Conservation (phyloP, 1,140 invertebrate genomes). For the Venturia canescens region DNA sequence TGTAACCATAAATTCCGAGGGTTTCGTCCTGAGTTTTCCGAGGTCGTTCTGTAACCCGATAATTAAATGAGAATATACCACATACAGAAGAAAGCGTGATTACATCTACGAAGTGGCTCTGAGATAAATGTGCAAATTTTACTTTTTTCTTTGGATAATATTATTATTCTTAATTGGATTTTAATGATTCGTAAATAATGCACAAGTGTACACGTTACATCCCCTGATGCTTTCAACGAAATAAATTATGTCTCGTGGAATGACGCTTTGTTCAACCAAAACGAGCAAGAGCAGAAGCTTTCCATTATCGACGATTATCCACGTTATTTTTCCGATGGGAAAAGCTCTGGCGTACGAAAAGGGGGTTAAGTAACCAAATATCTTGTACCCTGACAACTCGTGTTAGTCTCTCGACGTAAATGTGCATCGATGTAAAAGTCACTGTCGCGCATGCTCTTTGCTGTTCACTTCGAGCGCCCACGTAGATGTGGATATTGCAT, state of each 20-base stretch:
- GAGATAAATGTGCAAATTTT: background rate
- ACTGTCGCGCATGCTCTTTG: slow-evolving; percentile 20
- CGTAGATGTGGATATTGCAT: background rate
- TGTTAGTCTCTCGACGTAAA: too few relatives aligned
- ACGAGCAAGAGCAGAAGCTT: background rate
- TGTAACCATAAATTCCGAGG: background rate
- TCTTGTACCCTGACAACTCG: too few relatives aligned
- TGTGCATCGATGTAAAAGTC: slow-evolving; percentile 14
- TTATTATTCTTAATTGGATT: background rate
- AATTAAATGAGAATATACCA: background rate
- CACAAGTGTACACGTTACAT: background rate
- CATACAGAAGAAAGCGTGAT: background rate
- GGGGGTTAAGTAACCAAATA: too few relatives aligned
- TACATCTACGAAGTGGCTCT: background rate
- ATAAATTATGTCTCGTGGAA: background rate
- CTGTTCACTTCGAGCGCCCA: background rate
- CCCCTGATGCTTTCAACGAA: background rate
- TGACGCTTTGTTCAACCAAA: slow-evolving; percentile 15
- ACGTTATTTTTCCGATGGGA: background rate
- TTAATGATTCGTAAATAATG: background rate
- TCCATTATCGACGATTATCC: background rate
- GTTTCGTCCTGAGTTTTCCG: background rate
- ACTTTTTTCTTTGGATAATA: background rate
- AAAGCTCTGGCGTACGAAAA: too few relatives aligned
- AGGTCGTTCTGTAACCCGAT: background rate